These are phyloP conservation scores for Gadus macrocephalus DNA, from an alignment of 2,113 vertebrate genomes.

Conservation along the genomic window DNA sequence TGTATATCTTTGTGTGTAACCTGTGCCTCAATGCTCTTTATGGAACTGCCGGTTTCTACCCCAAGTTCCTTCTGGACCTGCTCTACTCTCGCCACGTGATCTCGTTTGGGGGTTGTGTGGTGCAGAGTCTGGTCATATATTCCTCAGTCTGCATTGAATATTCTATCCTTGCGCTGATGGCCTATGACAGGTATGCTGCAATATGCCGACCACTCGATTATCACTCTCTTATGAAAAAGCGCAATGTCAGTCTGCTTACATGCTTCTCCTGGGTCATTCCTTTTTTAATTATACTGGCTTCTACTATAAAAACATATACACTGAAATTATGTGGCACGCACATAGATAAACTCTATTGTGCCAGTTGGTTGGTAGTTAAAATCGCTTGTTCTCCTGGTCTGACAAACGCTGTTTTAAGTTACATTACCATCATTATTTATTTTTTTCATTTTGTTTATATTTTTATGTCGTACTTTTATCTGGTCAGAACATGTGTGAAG, in stretches of 20 bases:
- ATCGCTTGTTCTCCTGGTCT: constrained; percentile 3
- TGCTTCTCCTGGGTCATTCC: constrained; percentile 1
- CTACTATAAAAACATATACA: not conserved
- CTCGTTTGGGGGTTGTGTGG: constrained; percentile 16
- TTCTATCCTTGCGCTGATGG: constrained; percentile 17
- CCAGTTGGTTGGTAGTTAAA: constrained; percentile 9
- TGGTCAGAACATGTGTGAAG: constrained; percentile 4
- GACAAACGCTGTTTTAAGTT: not conserved
- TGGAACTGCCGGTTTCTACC: constrained; percentile 30
- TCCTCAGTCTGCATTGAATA: constrained; percentile 10
- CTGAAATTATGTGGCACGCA: constrained; percentile 11
- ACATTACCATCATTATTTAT: constrained; percentile 1
- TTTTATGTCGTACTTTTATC: constrained; percentile 2
- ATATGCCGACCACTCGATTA: constrained; percentile 30
- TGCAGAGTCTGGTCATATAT: constrained; percentile 18
- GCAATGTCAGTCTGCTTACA: constrained; percentile 3
- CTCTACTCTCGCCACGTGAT: constrained; percentile 4
- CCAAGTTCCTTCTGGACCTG: constrained; percentile 12
- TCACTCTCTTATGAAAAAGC: constrained; percentile 13
- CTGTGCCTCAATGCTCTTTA: constrained; percentile 21
- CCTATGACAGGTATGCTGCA: constrained; percentile 24
- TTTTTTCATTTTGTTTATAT: not conserved
- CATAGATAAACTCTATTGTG: constrained; percentile 21
- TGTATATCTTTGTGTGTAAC: constrained; percentile 28
- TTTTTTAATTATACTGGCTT: not conserved